These are phyloP conservation scores for Bombyx mori DNA, from an alignment of 1,140 invertebrate species.

Conservation along the genomic window ASM3026992v2 NC_085109.1:2574001-2574500, in stretches of 20 bases:
- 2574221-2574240: slow-evolving; percentile 29
- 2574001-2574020: slow-evolving; percentile 84
- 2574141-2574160: slow-evolving; percentile 35
- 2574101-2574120: slow-evolving; percentile 32
- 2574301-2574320: slow-evolving; percentile 13
- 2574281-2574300: slow-evolving; percentile 31
- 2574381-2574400: slow-evolving; percentile 23
- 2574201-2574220: slow-evolving; percentile 36
- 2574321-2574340: slow-evolving; percentile 24
- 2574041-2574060: slow-evolving; percentile 82
- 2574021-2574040: slow-evolving; percentile 87
- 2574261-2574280: slow-evolving; percentile 25
- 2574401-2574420: slow-evolving; percentile 29
- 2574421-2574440: slow-evolving; percentile 40
- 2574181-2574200: slow-evolving; percentile 49
- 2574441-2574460: slow-evolving; percentile 53
- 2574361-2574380: slow-evolving; percentile 24
- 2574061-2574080: slow-evolving; percentile 49
- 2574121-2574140: slow-evolving; percentile 36
- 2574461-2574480: slow-evolving; percentile 26
- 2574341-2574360: slow-evolving; percentile 34
- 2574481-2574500: not conserved
- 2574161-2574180: slow-evolving; percentile 49
- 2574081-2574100: slow-evolving; percentile 28
- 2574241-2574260: slow-evolving; percentile 25